Percentiles rank a stretch among this genome's conserved stretches.
These are phyloP conservation scores for Athalia circularis DNA, from an alignment of 2,888 invertebrate species.

Conservation along the genomic window DNA sequence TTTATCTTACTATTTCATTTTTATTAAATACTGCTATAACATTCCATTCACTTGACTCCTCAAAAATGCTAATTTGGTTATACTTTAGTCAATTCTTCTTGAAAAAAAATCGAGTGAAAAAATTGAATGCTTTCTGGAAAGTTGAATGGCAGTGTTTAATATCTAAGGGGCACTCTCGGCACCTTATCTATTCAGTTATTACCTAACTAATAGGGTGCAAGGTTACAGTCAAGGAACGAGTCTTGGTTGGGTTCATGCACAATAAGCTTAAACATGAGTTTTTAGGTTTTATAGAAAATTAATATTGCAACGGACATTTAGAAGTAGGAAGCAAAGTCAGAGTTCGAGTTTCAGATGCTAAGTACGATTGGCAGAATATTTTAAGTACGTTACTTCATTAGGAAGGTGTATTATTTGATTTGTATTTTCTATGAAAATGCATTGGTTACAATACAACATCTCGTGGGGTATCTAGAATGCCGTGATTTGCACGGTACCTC, in stretches of 20 bases:
- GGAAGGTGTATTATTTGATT: background rate
- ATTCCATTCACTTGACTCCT: slow-evolving; percentile 6
- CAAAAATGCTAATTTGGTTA: background rate
- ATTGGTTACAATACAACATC: slow-evolving; percentile 50
- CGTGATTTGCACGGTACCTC: slow-evolving; percentile 61
- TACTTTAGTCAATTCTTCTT: background rate
- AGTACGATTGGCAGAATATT: no score
- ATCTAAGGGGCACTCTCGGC: slow-evolving; percentile 56
- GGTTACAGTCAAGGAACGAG: slow-evolving; percentile 11
- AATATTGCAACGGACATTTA: no score
- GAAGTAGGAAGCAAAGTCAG: no score
- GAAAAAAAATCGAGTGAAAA: background rate
- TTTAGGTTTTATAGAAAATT: no score
- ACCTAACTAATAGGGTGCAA: slow-evolving; percentile 15
- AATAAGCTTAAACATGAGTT: no score
- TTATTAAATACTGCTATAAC: slow-evolving; percentile 63
- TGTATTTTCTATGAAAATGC: slow-evolving; percentile 14
- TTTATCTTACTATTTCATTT: slow-evolving; percentile 69
- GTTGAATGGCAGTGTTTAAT: slow-evolving; percentile 63
- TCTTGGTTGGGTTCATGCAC: slow-evolving; percentile 26
- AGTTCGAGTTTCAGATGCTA: no score
- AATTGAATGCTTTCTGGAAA: slow-evolving; percentile 2
- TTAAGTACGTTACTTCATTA: no score
- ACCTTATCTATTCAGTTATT: slow-evolving; percentile 47
- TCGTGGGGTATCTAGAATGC: slow-evolving; percentile 53